Conservation (phyloP, 2,797 vertebrate species). For the Synaphobranchus kaupii region DNA sequence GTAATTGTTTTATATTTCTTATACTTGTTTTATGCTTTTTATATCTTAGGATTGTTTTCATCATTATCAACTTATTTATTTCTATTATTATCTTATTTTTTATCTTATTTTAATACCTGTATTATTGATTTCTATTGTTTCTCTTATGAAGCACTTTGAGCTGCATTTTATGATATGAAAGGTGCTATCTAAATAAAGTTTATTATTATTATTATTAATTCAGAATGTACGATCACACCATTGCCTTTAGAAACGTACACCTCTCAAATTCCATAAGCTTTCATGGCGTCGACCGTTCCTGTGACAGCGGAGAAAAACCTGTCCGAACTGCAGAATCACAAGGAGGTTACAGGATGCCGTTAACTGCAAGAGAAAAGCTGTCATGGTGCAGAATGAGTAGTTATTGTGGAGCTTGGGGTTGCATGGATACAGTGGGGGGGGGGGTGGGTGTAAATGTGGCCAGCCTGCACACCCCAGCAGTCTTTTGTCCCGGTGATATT, state of each 20-base stretch:
- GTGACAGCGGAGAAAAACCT: neutral
- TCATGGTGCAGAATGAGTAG: neutral
- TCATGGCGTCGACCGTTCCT: neutral
- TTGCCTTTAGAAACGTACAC: neutral
- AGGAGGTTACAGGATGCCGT: neutral
- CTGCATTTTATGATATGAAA: no score
- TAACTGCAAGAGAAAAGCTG: neutral
- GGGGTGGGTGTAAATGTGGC: neutral
- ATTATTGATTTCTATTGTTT: no score
- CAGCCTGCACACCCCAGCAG: neutral
- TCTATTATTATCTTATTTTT: no score
- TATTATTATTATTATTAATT: no score
- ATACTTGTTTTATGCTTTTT: no score
- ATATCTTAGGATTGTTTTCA: no score
- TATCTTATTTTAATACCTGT: no score
- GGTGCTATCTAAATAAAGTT: no score
- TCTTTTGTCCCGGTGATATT: neutral
- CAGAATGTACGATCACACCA: neutral
- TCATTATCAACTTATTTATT: no score
- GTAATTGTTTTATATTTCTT: no score
- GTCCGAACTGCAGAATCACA: neutral
- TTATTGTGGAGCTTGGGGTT: neutral
- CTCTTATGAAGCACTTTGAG: no score
- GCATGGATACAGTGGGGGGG: neutral
- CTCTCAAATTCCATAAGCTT: neutral